Conservation (phyloP, 2,888 invertebrate species). For the Polietes domitor region DNA sequence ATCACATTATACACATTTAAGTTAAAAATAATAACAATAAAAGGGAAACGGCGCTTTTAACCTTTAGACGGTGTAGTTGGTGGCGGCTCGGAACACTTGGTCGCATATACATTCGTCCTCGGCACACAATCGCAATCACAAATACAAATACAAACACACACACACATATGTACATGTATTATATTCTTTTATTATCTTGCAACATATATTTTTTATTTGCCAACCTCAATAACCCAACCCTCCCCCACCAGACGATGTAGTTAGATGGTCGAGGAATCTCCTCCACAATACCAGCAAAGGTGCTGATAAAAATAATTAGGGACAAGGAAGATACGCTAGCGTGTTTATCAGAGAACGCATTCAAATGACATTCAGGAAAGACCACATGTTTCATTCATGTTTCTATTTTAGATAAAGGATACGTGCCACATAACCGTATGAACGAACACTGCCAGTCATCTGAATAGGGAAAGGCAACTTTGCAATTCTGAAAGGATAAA, state of each 20-base stretch:
- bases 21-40: constrained; percentile 67
- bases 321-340: not conserved
- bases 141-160: not conserved
- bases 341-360: not conserved
- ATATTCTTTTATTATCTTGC: constrained; percentile 40
- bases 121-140: too few relatives aligned
- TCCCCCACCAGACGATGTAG: not conserved
- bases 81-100: not conserved
- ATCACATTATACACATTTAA: constrained; percentile 66
- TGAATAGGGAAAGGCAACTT: too few relatives aligned
- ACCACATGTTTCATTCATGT: not conserved
- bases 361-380: not conserved
- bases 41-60: constrained; percentile 52
- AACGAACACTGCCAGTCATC: too few relatives aligned
- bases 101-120: not conserved
- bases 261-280: not conserved
- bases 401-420: not conserved
- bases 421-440: too few relatives aligned
- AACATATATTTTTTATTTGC: constrained; percentile 41
- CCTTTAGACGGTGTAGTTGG: constrained; percentile 38
- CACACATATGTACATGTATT: constrained; percentile 11
- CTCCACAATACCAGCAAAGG: not conserved
- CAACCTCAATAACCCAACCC: not conserved
- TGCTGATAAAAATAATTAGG: constrained; percentile 49
- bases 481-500: too few relatives aligned